Evolutionary conservation across 2,113 vertebrate species (phyloP).

Genomic region (Mesoclemmys tuberculata): DNA sequence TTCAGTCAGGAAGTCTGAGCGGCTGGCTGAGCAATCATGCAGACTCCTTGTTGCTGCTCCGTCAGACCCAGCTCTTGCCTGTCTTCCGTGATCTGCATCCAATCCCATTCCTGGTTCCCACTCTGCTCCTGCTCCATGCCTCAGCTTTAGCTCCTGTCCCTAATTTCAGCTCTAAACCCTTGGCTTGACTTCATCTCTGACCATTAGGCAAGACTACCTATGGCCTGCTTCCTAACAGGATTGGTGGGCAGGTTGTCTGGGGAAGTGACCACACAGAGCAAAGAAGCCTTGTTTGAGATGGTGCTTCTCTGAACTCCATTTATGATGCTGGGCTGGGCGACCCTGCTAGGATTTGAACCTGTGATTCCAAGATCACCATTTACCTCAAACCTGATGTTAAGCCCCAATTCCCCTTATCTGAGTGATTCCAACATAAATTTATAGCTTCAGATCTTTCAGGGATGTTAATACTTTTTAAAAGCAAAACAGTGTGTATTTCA

Average conservation of each 20-base stretch:
- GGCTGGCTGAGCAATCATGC: neutral
- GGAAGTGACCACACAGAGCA: neutral
- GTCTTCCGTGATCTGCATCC: neutral
- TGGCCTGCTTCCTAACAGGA: neutral
- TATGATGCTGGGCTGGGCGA: neutral
- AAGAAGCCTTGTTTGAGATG: slow-evolving; percentile 41
- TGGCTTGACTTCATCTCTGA: neutral
- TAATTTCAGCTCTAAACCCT: neutral
- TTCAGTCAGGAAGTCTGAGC: neutral
- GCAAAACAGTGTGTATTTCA: slow-evolving; percentile 54
- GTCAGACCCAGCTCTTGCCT: neutral
- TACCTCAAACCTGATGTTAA: neutral
- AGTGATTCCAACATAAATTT: neutral
- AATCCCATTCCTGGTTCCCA: neutral
- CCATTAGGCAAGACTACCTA: neutral
- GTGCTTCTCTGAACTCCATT: slow-evolving; percentile 40
- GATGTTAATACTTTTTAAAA: neutral
- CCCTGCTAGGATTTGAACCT: slow-evolving; percentile 16
- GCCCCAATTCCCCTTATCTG: neutral
- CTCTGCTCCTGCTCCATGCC: neutral
- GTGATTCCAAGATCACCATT: neutral
- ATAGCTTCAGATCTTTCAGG: neutral
- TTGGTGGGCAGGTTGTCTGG: neutral
- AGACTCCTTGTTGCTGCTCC: neutral
- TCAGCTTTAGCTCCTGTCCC: neutral